Evolutionary conservation across 2,797 vertebrate genomes (phyloP).

Genomic region (Myripristis jacobus): DNA sequence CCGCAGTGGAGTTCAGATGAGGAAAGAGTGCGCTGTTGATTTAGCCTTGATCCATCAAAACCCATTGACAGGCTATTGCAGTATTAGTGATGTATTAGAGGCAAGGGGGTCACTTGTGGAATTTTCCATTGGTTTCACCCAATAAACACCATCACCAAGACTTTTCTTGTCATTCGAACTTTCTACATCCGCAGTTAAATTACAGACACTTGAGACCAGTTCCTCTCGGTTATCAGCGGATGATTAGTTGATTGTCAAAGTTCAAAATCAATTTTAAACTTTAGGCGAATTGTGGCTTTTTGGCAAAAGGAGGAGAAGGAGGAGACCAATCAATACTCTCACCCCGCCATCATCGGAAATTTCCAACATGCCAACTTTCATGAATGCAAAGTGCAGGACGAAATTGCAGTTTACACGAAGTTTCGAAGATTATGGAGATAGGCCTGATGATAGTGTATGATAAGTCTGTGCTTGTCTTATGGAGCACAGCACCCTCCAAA

Average conservation of each 20-base stretch:
- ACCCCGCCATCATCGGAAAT: slow-evolving; percentile 27
- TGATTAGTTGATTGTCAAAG: slow-evolving; percentile 47
- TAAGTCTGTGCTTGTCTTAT: slow-evolving; percentile 34
- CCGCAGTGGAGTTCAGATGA: slow-evolving; percentile 51
- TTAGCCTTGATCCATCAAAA: slow-evolving; percentile 55
- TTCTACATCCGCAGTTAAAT: neutral
- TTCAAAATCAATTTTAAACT: slow-evolving; percentile 46
- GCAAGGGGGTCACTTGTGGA: slow-evolving; percentile 21
- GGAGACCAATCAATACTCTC: slow-evolving; percentile 38
- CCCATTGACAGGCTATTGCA: slow-evolving; percentile 51
- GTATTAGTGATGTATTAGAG: slow-evolving; percentile 36
- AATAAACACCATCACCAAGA: neutral
- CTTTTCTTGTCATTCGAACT: neutral
- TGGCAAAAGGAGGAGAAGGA: neutral
- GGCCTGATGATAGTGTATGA: slow-evolving; percentile 52
- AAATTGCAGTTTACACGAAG: slow-evolving; percentile 32
- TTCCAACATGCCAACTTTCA: slow-evolving; percentile 27
- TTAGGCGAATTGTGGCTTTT: slow-evolving; percentile 15
- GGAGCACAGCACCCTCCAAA: slow-evolving; percentile 25
- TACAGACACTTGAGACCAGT: slow-evolving; percentile 10
- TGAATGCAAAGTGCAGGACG: slow-evolving; percentile 30
- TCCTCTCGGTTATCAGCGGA: slow-evolving; percentile 35
- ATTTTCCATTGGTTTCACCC: slow-evolving; percentile 53
- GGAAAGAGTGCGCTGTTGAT: slow-evolving; percentile 53
- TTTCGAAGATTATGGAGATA: slow-evolving; percentile 36